phyloP scores from a whole-genome alignment of 35 echinoderm and acorn worm genomes.

The Hemicentrotus pulcherrimus region DNA sequence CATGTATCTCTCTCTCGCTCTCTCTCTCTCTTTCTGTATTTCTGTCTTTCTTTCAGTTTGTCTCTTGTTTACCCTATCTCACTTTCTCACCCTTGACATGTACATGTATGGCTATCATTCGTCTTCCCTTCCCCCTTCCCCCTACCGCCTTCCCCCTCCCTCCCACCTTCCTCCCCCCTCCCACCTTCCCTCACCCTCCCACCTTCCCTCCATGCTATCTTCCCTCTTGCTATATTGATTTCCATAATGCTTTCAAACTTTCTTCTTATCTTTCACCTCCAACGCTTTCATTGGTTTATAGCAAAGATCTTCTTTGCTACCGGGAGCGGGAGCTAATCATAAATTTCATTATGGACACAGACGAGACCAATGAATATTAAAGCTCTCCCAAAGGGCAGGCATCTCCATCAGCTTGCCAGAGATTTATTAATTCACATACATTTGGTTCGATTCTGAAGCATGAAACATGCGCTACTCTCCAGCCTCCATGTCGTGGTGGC shows the following conservation, averaged over 20 bases:
- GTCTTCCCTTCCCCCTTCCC: too few species aligned
- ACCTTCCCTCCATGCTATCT: background rate
- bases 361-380: conserved; percentile 46
- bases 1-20: background rate
- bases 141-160: background rate
- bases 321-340: conserved; percentile 27
- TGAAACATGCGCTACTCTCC: background rate
- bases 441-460: conserved; percentile 28
- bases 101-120: background rate
- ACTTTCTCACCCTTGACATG: background rate
- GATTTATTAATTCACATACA: conserved; percentile 49
- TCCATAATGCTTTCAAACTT: background rate
- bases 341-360: conserved; percentile 40
- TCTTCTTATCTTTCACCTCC: background rate
- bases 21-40: background rate
- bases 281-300: background rate
- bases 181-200: background rate
- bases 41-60: background rate
- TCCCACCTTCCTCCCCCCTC: background rate
- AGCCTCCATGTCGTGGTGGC: background rate
- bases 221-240: background rate
- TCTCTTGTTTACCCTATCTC: background rate
- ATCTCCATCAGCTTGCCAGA: background rate
- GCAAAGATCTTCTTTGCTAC: background rate
- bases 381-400: conserved; percentile 40